phyloP scores from a whole-genome alignment of 2,888 invertebrate genomes.

The Biston betularia region DNA sequence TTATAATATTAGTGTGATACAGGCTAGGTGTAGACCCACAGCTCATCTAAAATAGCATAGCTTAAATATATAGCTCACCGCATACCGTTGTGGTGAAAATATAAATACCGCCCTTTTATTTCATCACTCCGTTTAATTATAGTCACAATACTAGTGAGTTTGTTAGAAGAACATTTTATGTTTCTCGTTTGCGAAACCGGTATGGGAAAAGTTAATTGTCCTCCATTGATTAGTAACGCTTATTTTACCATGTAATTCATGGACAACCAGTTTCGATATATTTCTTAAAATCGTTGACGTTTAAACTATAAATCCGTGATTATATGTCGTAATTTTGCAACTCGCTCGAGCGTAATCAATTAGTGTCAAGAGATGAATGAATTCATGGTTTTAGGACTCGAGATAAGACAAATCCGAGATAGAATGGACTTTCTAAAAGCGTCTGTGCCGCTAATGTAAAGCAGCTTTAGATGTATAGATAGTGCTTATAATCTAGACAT shows the following conservation, averaged over 20 bases:
- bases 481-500: conserved; percentile 54
- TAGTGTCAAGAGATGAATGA: conserved; percentile 38
- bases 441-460: conserved; percentile 36
- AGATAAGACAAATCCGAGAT: conserved; percentile 42
- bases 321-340: conserved; percentile 41
- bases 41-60: no score
- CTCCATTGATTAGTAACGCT: conserved; percentile 40
- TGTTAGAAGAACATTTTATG: conserved; percentile 18
- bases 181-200: conserved; percentile 30
- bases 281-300: conserved; percentile 46
- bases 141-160: conserved; percentile 14
- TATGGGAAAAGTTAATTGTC: conserved; percentile 39
- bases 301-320: conserved; percentile 46
- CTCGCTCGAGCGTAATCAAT: conserved; percentile 42
- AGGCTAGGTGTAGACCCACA: no score
- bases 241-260: conserved; percentile 41
- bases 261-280: conserved; percentile 41
- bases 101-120: conserved; percentile 24
- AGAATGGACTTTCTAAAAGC: conserved; percentile 53
- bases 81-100: conserved; percentile 11
- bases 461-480: conserved; percentile 53
- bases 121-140: conserved; percentile 10
- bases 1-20: no score
- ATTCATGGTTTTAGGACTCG: conserved; percentile 35
- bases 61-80: not conserved